Conservation (phyloP, 2,113 vertebrate species). For the Antechinus flavipes region DNA sequence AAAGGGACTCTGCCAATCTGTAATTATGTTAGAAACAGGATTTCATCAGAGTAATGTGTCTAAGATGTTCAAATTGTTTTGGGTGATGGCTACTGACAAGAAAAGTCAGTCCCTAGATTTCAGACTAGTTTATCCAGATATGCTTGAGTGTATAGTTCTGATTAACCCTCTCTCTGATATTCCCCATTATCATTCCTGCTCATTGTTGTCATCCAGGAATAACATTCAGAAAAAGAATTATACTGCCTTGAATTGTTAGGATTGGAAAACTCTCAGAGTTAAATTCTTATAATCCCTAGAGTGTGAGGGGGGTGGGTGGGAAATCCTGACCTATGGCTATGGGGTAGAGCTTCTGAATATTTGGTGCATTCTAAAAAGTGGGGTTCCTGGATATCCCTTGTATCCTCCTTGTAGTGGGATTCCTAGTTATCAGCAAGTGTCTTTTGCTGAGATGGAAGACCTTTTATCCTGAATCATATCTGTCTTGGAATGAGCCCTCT, state of each 20-base stretch:
- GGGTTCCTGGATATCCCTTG: neutral
- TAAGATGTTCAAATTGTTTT: neutral
- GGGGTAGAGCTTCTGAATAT: neutral
- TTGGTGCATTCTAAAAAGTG: neutral
- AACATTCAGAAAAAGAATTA: neutral
- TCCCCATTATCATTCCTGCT: neutral
- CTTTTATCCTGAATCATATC: neutral
- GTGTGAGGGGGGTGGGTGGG: neutral
- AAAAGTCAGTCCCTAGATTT: neutral
- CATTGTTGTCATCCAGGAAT: neutral
- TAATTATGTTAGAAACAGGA: neutral
- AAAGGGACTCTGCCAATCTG: neutral
- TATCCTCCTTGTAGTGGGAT: neutral
- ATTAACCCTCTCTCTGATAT: neutral
- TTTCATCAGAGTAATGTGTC: neutral
- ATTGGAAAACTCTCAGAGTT: neutral
- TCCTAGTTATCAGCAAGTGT: neutral
- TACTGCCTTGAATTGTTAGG: neutral
- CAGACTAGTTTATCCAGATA: neutral
- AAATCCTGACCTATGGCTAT: neutral
- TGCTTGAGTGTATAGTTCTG: neutral
- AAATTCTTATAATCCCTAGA: neutral
- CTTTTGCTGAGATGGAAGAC: neutral
- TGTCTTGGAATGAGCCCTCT: neutral
- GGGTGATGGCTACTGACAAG: neutral